Evolutionary conservation across 2,797 vertebrate species (phyloP), one percentile per base, ranked within the genome.

Genomic region (Monodelphis domestica): DNA sequence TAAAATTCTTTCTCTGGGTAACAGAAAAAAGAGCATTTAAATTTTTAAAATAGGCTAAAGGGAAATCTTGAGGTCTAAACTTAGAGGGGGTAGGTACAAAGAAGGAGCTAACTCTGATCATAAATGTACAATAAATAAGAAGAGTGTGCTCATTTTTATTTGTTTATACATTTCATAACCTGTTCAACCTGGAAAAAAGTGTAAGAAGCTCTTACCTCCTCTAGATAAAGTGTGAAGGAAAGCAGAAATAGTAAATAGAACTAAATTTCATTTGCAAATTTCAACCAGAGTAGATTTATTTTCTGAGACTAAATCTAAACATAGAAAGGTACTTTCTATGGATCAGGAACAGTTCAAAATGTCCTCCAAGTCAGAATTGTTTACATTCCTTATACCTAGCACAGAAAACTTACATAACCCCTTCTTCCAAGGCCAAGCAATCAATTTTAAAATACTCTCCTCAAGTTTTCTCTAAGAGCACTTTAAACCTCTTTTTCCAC

Each of bases 341-440:
- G 96, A 92, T 87, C 89, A 30, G 53, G 78, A 95, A 91, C 90
- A 93, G 95, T 89, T 63, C 92, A 56, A 63, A 17, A 94, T 30
- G 90, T 95, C 96, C 93, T 96, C 93, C 59, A 94, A 91, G 87
- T 90, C 96, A 97, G 95, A 95, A 94, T 28, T 94, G 95, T 97
- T 98, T 96, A 95, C 93, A 96, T 96, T 98, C 92, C 84, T 97
- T 89, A 57, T 89, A 96, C 90, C 94, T 97, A 91, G 89, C 95
- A 50, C 59, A 95, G 95, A 96, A 98, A 97, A 95, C 92, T 95
- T 95, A 88, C 91, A 57, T 94, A 98, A 94, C 97, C 52, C 92
- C 95, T 96, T 56, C 89, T 94, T 70, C 12, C 4, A 87, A 54
- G 96, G 59, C 56, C 92, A 97, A 96, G 96, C 97, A 97, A 94